Base-by-base conservation (phyloP, 2,113 vertebrate species). In the Lanius collurio region DNA sequence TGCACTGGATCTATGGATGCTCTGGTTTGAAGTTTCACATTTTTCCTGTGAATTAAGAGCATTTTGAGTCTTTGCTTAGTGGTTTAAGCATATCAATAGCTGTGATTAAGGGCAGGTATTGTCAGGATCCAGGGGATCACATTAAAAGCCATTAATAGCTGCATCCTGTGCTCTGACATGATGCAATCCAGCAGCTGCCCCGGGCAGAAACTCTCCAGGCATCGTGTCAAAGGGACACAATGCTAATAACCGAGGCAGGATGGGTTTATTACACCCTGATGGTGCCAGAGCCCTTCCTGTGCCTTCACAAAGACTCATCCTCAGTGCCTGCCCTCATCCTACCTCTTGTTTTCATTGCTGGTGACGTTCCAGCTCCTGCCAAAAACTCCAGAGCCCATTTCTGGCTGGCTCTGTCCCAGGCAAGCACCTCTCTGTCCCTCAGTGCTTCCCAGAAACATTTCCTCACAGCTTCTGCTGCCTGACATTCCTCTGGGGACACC, bases 131-230 rank as follows among this genome's bases (percentile, higher is more conserved):
- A 1, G 87, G 30, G 87, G 67, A 76, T 96, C 26, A 1, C 71
- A 47, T 82, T 85, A 17, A 53, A 78, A 89, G 75, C 52, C 88
- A 93, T 92, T 92, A 93, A 95, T 91, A 88, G 78, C 67, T 93
- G 13, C 35, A 2, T 64, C 59, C 85, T 65, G 83, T 52, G 79
- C 42, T 15, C 31, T 76, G 92, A 44, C 57, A 2, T 83, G 86
- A 87, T 75, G 78, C 50, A 85, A 15, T 14, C 41, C 13, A 93
- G 87, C 93, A 94, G 91, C 91, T 96, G 95, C 46, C 65, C 65
- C 3, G 0, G 22, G 42, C 20, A 95, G 75, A 94, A 95, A 20
- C 65, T 69, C 89, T 87, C 18, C 56, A 74, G 74, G 93, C 60
- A 83, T 69, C 14, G 69, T 94, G 89, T 91, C 55, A 76, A 60